Conservation (phyloP, 1,140 invertebrate species). For the Pogonomyrmex californicus region DNA sequence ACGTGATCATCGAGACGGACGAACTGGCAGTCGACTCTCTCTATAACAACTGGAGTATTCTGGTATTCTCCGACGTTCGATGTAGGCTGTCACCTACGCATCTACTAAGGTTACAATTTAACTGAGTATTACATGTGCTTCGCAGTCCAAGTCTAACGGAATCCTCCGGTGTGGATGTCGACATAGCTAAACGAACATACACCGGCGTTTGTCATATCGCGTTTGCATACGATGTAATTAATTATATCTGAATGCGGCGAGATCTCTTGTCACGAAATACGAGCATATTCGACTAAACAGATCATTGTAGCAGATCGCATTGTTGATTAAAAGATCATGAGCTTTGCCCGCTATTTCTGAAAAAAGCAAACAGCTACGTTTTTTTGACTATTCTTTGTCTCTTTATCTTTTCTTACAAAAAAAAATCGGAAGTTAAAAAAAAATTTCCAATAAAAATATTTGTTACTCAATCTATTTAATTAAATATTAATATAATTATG, state of each 20-base stretch:
- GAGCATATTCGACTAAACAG: background rate
- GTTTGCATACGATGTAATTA: conserved; percentile 7
- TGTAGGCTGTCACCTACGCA: conserved; percentile 18
- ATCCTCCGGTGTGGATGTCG: background rate
- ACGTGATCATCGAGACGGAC: conserved; percentile 6
- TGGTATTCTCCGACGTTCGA: background rate
- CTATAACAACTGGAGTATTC: background rate
- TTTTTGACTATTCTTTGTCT: background rate
- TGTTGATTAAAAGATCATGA: background rate
- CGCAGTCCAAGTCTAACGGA: background rate
- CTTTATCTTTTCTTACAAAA: background rate
- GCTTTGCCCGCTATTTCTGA: background rate
- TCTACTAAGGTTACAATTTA: background rate
- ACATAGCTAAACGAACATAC: background rate
- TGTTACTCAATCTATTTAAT: background rate
- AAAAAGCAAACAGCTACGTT: background rate
- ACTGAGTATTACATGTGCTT: background rate
- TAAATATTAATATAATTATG: too few relatives aligned
- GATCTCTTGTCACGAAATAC: background rate
- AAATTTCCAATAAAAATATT: background rate
- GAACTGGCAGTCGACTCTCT: background rate
- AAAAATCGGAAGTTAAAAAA: background rate
- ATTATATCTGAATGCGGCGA: background rate
- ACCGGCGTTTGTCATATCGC: background rate
- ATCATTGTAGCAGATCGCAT: background rate